Evolutionary conservation across 2,113 vertebrate genomes (phyloP).

Genomic region (Oxyruncus cristatus): DNA sequence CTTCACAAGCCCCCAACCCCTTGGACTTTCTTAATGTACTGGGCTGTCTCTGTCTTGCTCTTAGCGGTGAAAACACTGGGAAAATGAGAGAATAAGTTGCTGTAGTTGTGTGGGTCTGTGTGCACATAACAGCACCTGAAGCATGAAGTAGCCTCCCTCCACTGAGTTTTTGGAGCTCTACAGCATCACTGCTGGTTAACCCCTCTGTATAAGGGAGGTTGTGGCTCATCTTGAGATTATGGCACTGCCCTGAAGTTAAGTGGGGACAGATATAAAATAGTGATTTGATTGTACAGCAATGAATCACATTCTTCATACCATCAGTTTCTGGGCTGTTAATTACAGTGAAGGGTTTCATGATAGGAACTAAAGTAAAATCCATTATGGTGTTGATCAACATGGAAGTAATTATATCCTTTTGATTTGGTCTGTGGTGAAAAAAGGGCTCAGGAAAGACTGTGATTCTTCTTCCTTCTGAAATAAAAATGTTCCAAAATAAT

Average conservation of each 20-base stretch:
- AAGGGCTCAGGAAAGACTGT: background rate
- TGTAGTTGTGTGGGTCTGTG: background rate
- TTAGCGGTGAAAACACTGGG: background rate
- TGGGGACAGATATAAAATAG: background rate
- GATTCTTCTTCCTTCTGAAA: background rate
- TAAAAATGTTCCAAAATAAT: background rate
- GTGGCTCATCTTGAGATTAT: background rate
- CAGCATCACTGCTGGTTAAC: background rate
- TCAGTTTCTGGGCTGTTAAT: conserved; percentile 4
- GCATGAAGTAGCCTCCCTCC: background rate
- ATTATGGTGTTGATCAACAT: conserved; percentile 9
- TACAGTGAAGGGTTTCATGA: conserved; percentile 6
- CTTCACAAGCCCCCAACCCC: background rate
- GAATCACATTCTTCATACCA: background rate
- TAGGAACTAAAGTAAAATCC: conserved; percentile 3
- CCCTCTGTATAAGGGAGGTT: background rate
- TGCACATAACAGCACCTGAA: accelerated
- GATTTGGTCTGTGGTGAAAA: background rate
- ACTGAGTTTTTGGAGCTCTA: background rate
- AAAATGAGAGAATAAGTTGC: background rate
- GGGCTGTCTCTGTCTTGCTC: background rate
- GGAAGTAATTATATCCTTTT: conserved; percentile 24
- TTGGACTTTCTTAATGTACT: background rate
- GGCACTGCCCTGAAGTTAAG: background rate
- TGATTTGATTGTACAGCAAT: background rate